Conservation (phyloP, 1,140 invertebrate genomes). For the Bathynomus jamesi region DNA sequence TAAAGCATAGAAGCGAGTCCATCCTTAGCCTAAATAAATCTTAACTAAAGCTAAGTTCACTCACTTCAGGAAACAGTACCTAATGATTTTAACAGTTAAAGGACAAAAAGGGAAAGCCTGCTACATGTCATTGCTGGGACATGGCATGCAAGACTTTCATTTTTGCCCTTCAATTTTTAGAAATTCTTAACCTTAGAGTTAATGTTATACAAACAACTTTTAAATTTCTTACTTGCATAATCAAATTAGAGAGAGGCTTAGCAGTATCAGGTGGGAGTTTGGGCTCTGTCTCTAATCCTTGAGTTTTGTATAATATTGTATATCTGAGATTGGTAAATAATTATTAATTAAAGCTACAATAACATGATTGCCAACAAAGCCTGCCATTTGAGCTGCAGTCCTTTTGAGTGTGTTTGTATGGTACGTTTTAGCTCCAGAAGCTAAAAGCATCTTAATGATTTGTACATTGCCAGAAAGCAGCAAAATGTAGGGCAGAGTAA, state of each 20-base stretch:
- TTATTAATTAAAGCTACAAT: constrained; percentile 92
- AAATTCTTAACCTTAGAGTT: no score
- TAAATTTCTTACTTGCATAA: constrained; percentile 58
- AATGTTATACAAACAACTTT: no score
- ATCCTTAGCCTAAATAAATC: no score
- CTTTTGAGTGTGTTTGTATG: constrained; percentile 79
- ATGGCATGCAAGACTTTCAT: no score
- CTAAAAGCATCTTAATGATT: constrained; percentile 72
- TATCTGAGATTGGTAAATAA: constrained; percentile 72
- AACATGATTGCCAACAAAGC: constrained; percentile 90
- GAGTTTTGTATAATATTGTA: constrained; percentile 73
- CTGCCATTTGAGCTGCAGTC: constrained; percentile 93
- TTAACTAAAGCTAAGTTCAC: no score
- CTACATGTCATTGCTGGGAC: no score
- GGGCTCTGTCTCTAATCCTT: constrained; percentile 71
- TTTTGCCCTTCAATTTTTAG: no score
- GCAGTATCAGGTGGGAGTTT: constrained; percentile 63
- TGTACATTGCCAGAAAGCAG: constrained; percentile 85
- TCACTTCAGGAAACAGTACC: no score
- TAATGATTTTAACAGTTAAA: no score
- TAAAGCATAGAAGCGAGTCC: no score
- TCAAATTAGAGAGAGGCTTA: constrained; percentile 72
- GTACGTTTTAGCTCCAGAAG: constrained; percentile 71
- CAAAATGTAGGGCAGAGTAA: constrained; percentile 94
- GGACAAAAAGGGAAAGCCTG: no score